These are phyloP conservation scores for Typhlomys cinereus DNA, from an alignment of 2,113 vertebrate species.

Conservation along the genomic window DNA sequence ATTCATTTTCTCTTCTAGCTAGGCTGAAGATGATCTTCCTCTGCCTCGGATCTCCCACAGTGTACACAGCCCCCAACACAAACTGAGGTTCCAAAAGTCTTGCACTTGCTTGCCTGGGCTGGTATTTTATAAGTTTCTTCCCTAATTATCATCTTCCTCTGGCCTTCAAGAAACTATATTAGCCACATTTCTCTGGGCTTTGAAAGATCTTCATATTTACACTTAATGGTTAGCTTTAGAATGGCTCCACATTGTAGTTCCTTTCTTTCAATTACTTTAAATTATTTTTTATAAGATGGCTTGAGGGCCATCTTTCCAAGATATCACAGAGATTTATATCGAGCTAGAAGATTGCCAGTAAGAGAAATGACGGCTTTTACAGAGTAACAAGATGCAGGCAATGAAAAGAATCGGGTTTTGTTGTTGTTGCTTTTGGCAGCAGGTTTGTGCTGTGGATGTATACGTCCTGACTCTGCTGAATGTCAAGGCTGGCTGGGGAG, in stretches of 20 bases:
- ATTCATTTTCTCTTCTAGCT: slow-evolving; percentile 38
- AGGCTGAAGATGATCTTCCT: slow-evolving; percentile 2
- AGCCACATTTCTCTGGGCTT: not conserved
- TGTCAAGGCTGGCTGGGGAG: slow-evolving; percentile 27
- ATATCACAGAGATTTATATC: not conserved
- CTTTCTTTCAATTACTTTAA: slow-evolving; percentile 42
- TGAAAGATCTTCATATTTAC: not conserved
- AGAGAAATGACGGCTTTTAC: slow-evolving; percentile 28
- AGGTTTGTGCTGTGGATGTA: slow-evolving; percentile 5
- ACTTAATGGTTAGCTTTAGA: slow-evolving; percentile 22
- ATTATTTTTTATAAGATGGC: slow-evolving; percentile 7
- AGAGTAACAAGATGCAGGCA: not conserved
- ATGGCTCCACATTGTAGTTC: not conserved
- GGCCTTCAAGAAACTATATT: slow-evolving; percentile 34
- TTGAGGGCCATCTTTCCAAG: not conserved
- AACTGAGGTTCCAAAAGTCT: not conserved
- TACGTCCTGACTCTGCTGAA: slow-evolving; percentile 8
- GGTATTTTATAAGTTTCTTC: slow-evolving; percentile 45
- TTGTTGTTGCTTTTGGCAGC: too few relatives aligned
- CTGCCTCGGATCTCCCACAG: not conserved
- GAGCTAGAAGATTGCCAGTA: not conserved
- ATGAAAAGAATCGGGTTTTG: slow-evolving; percentile 6
- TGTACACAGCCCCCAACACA: not conserved
- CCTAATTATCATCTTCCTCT: slow-evolving; percentile 16
- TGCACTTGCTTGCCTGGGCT: not conserved